These are phyloP conservation scores for Glandiceps talaboti DNA, from an alignment of 53 echinoderm and acorn worm genomes.

Conservation along the genomic window DNA sequence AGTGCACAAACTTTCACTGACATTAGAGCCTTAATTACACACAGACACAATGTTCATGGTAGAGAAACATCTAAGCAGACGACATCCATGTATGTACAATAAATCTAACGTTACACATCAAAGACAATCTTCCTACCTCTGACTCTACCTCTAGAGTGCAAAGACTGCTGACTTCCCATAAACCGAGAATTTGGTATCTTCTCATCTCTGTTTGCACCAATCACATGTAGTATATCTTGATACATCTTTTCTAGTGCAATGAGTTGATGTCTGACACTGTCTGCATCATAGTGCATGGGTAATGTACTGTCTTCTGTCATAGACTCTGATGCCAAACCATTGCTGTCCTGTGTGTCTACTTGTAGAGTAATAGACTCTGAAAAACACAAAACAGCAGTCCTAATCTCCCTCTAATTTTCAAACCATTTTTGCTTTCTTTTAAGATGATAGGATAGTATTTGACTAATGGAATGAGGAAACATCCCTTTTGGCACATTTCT, in stretches of 20 bases:
- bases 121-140: neutral
- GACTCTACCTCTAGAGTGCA: neutral
- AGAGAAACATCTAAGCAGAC: too few relatives aligned
- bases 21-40: too few relatives aligned
- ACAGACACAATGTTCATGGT: too few relatives aligned
- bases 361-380: neutral
- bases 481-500: neutral
- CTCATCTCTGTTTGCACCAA: neutral
- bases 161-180: conserved; percentile 3
- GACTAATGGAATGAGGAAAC: too few relatives aligned
- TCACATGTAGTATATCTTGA: conserved; percentile 60
- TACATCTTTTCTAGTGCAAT: conserved; percentile 84
- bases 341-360: neutral
- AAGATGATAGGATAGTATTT: too few relatives aligned
- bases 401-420: too few relatives aligned
- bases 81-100: too few relatives aligned
- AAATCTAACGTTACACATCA: too few relatives aligned
- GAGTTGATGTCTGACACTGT: conserved; percentile 57
- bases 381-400: too few relatives aligned
- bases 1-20: too few relatives aligned
- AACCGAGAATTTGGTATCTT: conserved; percentile 15
- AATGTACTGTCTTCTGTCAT: neutral
- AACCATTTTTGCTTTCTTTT: too few relatives aligned
- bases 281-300: conserved; percentile 23
- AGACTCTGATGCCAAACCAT: neutral